Evolutionary conservation across 2,797 vertebrate species (phyloP).

Genomic region (Chelmon rostratus): DNA sequence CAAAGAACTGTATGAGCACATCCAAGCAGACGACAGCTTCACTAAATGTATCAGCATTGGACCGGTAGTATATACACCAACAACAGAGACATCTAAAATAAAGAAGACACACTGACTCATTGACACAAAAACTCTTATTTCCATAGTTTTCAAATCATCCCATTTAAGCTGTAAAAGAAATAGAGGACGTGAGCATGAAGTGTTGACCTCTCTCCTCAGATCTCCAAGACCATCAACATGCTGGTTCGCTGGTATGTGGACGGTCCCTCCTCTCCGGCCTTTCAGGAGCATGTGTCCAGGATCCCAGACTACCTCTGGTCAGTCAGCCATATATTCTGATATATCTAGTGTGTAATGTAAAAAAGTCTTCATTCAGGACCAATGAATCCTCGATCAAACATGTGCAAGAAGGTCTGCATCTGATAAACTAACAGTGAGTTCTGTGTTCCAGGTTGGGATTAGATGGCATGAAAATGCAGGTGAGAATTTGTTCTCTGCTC

Average conservation of each 20-base stretch:
- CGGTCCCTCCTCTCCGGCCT: slow-evolving; percentile 87
- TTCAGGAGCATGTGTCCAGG: slow-evolving; percentile 92
- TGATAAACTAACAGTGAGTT: neutral
- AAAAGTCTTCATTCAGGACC: neutral
- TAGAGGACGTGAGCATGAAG: neutral
- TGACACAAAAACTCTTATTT: neutral
- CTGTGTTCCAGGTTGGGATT: slow-evolving; percentile 90
- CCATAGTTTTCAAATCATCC: neutral
- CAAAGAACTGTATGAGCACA: slow-evolving; percentile 90
- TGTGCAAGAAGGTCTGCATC: neutral
- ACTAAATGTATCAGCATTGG: slow-evolving; percentile 96
- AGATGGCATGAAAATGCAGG: slow-evolving; percentile 99
- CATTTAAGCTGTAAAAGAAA: neutral
- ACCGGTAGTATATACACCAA: slow-evolving; percentile 82
- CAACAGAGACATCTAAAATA: neutral
- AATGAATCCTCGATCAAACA: neutral
- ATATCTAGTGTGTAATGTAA: no score
- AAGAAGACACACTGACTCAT: neutral
- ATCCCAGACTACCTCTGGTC: slow-evolving; percentile 98
- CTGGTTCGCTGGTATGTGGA: slow-evolving; percentile 93
- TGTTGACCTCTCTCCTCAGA: slow-evolving; percentile 78
- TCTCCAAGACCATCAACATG: slow-evolving; percentile 98
- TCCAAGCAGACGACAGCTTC: slow-evolving; percentile 93
- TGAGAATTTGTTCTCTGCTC: slow-evolving; percentile 64
- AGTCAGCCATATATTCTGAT: slow-evolving; percentile 50